phyloP scores from a whole-genome alignment of 2,888 invertebrate genomes.

The Amiota minor region DNA sequence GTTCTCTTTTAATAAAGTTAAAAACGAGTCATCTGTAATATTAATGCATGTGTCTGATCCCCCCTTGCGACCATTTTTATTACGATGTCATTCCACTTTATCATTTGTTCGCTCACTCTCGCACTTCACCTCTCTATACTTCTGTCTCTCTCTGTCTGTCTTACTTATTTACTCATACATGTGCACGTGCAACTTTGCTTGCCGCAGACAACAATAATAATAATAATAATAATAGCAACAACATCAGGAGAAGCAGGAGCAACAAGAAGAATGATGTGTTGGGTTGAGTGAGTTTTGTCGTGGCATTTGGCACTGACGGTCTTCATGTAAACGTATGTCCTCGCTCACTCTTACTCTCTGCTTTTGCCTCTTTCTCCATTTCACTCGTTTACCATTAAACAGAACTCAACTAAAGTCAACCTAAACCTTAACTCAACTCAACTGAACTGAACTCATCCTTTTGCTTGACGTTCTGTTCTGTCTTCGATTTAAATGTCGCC shows the following conservation, averaged over 20 bases:
- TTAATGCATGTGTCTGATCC: conserved; percentile 11
- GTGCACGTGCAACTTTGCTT: background rate
- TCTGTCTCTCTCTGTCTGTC: background rate
- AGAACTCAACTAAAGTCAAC: background rate
- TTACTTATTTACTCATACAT: background rate
- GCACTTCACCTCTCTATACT: background rate
- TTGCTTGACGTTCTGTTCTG: background rate
- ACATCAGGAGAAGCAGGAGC: too few relatives aligned
- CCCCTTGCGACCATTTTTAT: conserved; percentile 25
- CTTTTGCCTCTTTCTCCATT: conserved; percentile 13
- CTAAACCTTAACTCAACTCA: conserved; percentile 17
- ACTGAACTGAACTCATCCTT: conserved; percentile 28
- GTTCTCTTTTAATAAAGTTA: conserved; percentile 56
- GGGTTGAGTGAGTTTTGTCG: background rate
- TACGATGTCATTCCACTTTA: conserved; percentile 25
- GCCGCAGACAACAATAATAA: background rate
- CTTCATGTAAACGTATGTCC: background rate
- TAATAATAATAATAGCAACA: background rate
- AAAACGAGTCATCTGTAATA: conserved; percentile 36
- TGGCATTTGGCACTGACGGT: conserved; percentile 54
- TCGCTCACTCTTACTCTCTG: background rate
- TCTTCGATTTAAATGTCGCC: conserved; percentile 23
- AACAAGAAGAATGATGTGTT: too few relatives aligned
- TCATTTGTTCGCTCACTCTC: background rate
- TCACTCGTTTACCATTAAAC: background rate